These are phyloP conservation scores for Cerceris ruficornis DNA, from an alignment of 2,888 invertebrate species.

Conservation along the genomic window DNA sequence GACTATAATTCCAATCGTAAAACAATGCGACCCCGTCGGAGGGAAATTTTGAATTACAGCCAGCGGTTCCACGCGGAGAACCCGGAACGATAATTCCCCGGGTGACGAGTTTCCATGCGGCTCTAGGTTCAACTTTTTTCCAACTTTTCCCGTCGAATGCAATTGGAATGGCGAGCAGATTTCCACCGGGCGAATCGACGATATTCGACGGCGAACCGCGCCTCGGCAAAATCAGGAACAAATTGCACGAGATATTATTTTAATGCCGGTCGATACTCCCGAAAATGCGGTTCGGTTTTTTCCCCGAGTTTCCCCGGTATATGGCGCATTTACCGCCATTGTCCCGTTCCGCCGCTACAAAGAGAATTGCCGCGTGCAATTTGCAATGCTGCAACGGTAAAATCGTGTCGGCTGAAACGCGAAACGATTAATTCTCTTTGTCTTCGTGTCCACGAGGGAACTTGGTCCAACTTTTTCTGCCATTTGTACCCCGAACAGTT, in stretches of 20 bases:
- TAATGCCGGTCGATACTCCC: neutral
- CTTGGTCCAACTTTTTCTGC: too few species aligned
- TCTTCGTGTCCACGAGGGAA: too few species aligned
- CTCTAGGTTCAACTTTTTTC: slow-evolving; percentile 18
- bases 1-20: slow-evolving; percentile 13
- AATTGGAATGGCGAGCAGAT: neutral
- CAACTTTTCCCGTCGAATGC: neutral
- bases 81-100: slow-evolving; percentile 34
- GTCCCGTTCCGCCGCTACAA: too few species aligned
- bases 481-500: too few species aligned
- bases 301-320: neutral
- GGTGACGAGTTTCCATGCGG: slow-evolving; percentile 34
- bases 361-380: too few species aligned
- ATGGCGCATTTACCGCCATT: too few species aligned
- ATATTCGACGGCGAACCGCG: neutral
- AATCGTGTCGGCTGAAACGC: too few species aligned
- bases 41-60: slow-evolving; percentile 29
- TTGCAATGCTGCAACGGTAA: too few species aligned
- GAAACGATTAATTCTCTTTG: neutral
- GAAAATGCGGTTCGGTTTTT: neutral
- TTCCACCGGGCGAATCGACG: neutral
- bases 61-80: slow-evolving; percentile 12
- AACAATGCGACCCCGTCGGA: slow-evolving; percentile 16
- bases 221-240: neutral
- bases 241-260: neutral